Evolutionary conservation across 2,113 vertebrate genomes (phyloP), one percentile per base, ranked within the genome.

Genomic region (Cyprinus carpio): DNA sequence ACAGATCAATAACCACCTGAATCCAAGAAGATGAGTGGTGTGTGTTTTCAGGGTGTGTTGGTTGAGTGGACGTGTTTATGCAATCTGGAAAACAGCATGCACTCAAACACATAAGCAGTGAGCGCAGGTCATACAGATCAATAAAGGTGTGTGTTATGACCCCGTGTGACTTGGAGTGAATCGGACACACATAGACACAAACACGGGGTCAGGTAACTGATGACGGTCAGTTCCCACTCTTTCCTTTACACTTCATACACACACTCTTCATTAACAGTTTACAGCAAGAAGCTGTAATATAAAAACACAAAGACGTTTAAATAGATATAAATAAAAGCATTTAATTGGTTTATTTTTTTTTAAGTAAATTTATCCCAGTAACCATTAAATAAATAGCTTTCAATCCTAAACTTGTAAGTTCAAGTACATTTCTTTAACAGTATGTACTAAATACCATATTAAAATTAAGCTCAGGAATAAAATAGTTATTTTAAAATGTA

Each of bases 1-100:
- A 88, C 87, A n/a, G 84, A 92, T 92, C 89, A 88, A 90, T 92
- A 75, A 74, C 18, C 46, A 75, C 62, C 60, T 2, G 29, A 6
- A 29, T 40, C 10, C 29, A 64, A 29, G 40, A 49, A 37, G 79
- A 67, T 0, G 16, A 67, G 49, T 27, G 72, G 60, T 31, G 79
- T 67, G 20, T 76, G 25, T 40, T 64, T 27, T 31, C 6, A 72
- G 84, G 9, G 71, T 27, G 49, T 75, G n/a, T 43, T 10, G 40
- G 40, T 43, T 10, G n/a, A 46, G 43, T 46, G 23, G 15, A 49
- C 12, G 72, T 49, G n/a, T 49, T 46, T 75, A 49, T 75, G n/a
- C 43, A 67, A 13, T 31, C 64, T 31, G 3, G 25, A 65, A 11
- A n/a, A 65, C 9, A 65, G 25, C 64, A 60, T 60, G 7, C 23